These are phyloP conservation scores for Catharus fuscescens DNA, from an alignment of 2,113 vertebrate genomes.

Conservation along the genomic window DNA sequence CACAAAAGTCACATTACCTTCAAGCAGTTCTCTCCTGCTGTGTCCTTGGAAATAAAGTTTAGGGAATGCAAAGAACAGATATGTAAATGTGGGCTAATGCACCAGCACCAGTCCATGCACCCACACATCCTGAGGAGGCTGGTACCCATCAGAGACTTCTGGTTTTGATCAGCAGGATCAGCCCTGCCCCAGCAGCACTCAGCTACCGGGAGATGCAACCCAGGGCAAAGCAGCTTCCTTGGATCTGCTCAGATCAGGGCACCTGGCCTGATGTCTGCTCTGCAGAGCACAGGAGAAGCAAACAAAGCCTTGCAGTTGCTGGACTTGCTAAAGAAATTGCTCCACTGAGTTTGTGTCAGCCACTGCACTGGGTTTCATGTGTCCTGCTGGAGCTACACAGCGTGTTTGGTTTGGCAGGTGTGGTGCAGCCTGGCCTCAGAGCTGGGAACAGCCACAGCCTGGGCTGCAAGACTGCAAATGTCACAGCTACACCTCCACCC, in stretches of 20 bases:
- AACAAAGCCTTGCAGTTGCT: neutral
- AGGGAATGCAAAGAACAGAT: neutral
- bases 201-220: neutral
- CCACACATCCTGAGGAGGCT: neutral
- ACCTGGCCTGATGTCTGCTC: neutral
- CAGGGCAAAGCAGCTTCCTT: neutral
- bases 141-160: neutral
- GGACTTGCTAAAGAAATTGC: neutral
- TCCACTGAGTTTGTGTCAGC: neutral
- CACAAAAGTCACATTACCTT: neutral
- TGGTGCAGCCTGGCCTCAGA: neutral
- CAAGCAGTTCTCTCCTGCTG: neutral
- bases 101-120: neutral
- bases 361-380: neutral
- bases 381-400: accelerated
- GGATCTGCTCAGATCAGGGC: neutral
- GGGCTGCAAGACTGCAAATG: neutral
- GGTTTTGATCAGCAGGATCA: neutral
- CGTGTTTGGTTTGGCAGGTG: neutral
- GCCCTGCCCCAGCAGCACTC: neutral
- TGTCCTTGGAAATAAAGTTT: neutral
- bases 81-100: neutral
- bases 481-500: neutral
- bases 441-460: neutral
- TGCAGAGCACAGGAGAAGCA: neutral